Evolutionary conservation across 2,888 invertebrate species (phyloP).

Genomic region (Zaprionus obscuricornis): DNA sequence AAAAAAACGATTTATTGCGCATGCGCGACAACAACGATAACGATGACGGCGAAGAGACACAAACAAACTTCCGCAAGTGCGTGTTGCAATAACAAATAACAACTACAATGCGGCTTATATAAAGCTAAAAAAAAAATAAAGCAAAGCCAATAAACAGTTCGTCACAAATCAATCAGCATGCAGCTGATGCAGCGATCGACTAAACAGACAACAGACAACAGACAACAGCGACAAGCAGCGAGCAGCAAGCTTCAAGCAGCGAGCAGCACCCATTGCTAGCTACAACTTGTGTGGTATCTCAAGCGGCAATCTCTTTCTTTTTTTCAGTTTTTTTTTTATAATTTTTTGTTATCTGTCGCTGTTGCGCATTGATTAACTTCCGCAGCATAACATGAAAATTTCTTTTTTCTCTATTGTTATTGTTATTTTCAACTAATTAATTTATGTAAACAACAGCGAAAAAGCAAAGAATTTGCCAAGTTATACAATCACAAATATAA

Average conservation of each 20-base stretch:
- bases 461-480: slow-evolving; percentile 29
- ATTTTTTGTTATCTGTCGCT: too few relatives aligned
- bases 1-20: slow-evolving; percentile 73
- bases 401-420: not conserved
- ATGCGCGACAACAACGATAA: slow-evolving; percentile 45
- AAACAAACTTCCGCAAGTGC: slow-evolving; percentile 72
- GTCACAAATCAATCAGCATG: slow-evolving; percentile 66
- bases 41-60: slow-evolving; percentile 8
- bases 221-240: too few relatives aligned
- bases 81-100: slow-evolving; percentile 49
- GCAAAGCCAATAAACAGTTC: slow-evolving; percentile 56
- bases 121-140: slow-evolving; percentile 33
- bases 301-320: not conserved
- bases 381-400: not conserved
- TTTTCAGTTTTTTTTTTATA: too few relatives aligned
- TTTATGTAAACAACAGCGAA: slow-evolving; percentile 25
- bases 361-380: not conserved
- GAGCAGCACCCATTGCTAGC: not conserved
- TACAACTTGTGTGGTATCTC: slow-evolving; percentile 36
- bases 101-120: slow-evolving; percentile 48
- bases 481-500: slow-evolving; percentile 31
- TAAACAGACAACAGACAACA: too few relatives aligned
- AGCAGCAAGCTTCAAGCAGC: too few relatives aligned
- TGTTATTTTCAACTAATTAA: too few relatives aligned
- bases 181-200: slow-evolving; percentile 51